phyloP scores from a whole-genome alignment of 2,113 vertebrate species.

The Chamaea fasciata region DNA sequence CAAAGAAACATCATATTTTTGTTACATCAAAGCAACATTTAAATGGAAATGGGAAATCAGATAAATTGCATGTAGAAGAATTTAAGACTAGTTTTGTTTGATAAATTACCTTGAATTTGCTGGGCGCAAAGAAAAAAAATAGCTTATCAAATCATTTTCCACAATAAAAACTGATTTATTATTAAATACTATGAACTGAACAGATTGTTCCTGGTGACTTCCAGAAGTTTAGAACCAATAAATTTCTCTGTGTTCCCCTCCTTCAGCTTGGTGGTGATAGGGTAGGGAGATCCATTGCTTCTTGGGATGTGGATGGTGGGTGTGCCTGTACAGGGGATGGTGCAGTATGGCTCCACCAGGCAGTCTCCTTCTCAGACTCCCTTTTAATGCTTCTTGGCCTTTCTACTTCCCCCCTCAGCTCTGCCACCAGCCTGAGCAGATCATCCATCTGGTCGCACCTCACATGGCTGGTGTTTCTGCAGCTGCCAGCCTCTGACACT shows the following conservation, averaged over 20 bases:
- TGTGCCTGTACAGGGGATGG: too few species aligned
- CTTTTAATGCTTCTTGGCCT: not conserved
- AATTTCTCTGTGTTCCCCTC: not conserved
- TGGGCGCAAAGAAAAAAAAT: not conserved
- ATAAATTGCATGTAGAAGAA: not conserved
- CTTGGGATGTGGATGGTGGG: not conserved
- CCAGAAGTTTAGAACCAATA: not conserved
- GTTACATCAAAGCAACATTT: not conserved
- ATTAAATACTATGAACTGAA: not conserved
- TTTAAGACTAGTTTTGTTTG: not conserved
- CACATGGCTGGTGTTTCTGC: not conserved
- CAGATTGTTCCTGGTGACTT: not conserved
- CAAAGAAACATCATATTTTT: not conserved
- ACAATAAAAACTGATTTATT: not conserved
- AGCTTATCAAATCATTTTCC: not conserved
- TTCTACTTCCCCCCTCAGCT: not conserved
- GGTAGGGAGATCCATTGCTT: not conserved
- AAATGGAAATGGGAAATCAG: not conserved
- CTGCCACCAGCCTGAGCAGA: not conserved
- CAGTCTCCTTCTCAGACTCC: not conserved
- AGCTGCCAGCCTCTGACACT: not conserved
- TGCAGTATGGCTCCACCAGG: not conserved
- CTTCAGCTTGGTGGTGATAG: not conserved
- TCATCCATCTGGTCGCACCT: accelerated
- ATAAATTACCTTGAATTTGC: not conserved